Percentiles rank a stretch among this genome's conserved stretches.
Conservation (phyloP, 2,888 invertebrate species). For the Stenodema calcarata region DNA sequence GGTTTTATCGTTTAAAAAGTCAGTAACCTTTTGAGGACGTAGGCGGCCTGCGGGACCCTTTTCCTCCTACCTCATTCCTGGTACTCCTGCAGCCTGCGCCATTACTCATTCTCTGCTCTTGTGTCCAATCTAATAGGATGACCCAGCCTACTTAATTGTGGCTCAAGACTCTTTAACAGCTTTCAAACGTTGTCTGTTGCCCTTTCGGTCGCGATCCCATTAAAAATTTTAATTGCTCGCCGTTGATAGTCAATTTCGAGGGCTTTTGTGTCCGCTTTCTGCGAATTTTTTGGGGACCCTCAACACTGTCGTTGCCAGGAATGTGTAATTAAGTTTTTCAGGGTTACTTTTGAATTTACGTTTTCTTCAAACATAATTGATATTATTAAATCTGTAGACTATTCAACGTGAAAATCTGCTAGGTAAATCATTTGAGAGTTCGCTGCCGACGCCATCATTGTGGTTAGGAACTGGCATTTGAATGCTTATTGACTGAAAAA, state of each 20-base stretch:
- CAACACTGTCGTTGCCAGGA: not conserved
- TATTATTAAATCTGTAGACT: too few species aligned
- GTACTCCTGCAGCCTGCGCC: not conserved
- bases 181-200: not conserved
- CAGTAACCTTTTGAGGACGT: not conserved
- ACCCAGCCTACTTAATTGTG: constrained; percentile 19
- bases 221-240: not conserved
- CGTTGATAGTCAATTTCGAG: not conserved
- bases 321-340: too few species aligned
- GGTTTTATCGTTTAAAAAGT: not conserved
- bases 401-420: too few species aligned
- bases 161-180: constrained; percentile 1
- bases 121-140: constrained; percentile 16
- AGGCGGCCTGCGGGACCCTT: not conserved
- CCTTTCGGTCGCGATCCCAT: not conserved
- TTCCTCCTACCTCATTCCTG: not conserved
- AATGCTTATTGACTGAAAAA: too few species aligned
- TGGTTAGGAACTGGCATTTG: too few species aligned
- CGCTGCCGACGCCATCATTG: too few species aligned
- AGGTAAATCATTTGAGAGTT: too few species aligned
- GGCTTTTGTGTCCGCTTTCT: not conserved
- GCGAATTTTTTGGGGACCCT: not conserved
- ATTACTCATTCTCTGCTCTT: constrained; percentile 5
- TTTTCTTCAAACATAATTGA: too few species aligned
- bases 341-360: too few species aligned